Conservation (phyloP, 1,140 invertebrate species). For the Lethocerus indicus region DNA sequence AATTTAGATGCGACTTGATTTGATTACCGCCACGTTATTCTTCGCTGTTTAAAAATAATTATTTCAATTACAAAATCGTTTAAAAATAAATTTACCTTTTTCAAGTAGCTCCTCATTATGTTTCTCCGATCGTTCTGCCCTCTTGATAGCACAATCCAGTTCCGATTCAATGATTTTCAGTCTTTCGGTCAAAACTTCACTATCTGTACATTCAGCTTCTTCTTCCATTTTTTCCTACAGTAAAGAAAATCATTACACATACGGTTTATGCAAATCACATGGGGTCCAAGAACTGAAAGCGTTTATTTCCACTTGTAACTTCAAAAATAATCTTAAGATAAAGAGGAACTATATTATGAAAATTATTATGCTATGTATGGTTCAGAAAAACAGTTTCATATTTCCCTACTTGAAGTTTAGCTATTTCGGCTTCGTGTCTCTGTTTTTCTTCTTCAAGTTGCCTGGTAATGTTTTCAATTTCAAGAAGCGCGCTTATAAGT, state of each 20-base stretch:
- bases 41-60: too few relatives aligned
- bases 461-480: constrained; percentile 41
- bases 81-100: too few relatives aligned
- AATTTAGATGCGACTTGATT: too few relatives aligned
- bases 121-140: constrained; percentile 45
- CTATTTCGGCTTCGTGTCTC: constrained; percentile 32
- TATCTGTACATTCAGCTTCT: constrained; percentile 42
- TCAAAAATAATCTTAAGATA: too few relatives aligned
- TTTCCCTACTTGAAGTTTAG: constrained; percentile 34
- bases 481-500: constrained; percentile 32
- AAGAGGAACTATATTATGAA: too few relatives aligned
- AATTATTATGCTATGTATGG: too few relatives aligned
- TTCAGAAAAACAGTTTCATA: too few relatives aligned
- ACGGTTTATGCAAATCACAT: not conserved
- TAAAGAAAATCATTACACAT: constrained; percentile 9
- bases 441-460: constrained; percentile 38
- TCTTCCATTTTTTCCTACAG: constrained; percentile 46
- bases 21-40: too few relatives aligned
- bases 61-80: too few relatives aligned
- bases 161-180: constrained; percentile 47
- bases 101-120: too few relatives aligned
- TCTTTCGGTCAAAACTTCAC: constrained; percentile 49
- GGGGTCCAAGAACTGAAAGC: not conserved
- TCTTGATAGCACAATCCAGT: constrained; percentile 31
- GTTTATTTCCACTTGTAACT: too few relatives aligned